Evolutionary conservation across 2,888 invertebrate genomes (phyloP).

Genomic region (Calameuta filiformis): DNA sequence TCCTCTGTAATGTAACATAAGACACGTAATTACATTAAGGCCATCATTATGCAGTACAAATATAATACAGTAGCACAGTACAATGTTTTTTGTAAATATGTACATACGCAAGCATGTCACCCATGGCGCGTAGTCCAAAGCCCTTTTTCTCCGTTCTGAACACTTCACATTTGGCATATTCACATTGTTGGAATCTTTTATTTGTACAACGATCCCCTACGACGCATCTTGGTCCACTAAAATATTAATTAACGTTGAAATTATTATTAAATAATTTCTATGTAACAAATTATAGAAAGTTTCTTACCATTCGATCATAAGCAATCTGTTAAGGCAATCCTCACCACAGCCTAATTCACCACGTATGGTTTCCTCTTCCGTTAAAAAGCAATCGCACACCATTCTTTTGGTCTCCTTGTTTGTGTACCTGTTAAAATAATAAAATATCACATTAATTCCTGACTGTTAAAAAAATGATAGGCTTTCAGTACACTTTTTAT

Average conservation of each 20-base stretch:
- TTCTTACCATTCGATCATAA: conserved; percentile 96
- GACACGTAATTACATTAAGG: neutral
- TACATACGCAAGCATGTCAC: conserved; percentile 79
- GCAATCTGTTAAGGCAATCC: conserved; percentile 94
- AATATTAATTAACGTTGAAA: conserved; percentile 49
- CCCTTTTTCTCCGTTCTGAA: conserved; percentile 95
- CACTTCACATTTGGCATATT: conserved; percentile 88
- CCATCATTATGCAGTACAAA: neutral
- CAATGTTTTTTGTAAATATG: neutral
- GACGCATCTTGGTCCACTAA: conserved; percentile 89
- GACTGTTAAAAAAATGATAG: neutral
- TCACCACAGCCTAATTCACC: conserved; percentile 93
- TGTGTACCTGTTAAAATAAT: conserved; percentile 68
- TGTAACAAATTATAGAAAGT: neutral
- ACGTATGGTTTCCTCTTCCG: conserved; percentile 85
- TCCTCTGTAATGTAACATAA: conserved; percentile 72
- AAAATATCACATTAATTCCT: neutral
- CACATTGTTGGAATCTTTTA: conserved; percentile 89
- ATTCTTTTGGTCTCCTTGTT: conserved; percentile 93
- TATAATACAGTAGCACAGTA: neutral
- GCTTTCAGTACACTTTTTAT: neutral
- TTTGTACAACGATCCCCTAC: conserved; percentile 93
- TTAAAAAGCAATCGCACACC: conserved; percentile 95
- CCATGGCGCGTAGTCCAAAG: conserved; percentile 86
- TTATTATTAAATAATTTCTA: conserved; percentile 1